Conservation (phyloP, 2,113 vertebrate species). For the Rhea americana region DNA sequence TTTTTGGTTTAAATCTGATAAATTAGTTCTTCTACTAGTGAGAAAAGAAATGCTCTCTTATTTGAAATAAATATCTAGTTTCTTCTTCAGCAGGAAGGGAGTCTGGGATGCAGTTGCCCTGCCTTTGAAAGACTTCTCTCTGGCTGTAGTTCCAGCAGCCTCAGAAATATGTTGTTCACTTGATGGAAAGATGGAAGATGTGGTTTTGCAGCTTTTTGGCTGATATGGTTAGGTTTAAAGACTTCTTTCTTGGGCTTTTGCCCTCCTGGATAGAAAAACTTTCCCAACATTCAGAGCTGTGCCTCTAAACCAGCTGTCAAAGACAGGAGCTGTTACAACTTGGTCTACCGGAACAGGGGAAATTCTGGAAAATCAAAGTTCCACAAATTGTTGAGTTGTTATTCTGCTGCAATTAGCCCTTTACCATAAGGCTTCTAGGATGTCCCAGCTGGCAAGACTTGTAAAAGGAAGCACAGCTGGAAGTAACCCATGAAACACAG, state of each 20-base stretch:
- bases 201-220: background rate
- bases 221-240: background rate
- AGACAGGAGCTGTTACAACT: background rate
- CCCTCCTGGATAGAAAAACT: background rate
- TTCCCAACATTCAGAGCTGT: background rate
- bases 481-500: background rate
- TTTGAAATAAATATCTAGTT: background rate
- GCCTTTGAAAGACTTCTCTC: background rate
- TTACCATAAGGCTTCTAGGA: background rate
- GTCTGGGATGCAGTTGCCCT: background rate
- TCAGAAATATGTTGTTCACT: background rate
- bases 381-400: background rate
- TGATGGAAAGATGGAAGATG: background rate
- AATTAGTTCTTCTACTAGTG: background rate
- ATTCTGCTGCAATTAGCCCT: background rate
- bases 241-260: background rate
- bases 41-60: background rate
- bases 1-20: background rate
- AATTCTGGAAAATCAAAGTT: background rate
- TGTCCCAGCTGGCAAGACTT: background rate
- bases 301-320: background rate
- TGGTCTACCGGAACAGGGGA: background rate
- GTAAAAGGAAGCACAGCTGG: conserved; percentile 4
- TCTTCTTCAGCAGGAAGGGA: background rate
- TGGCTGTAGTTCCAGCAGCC: background rate